Conservation (phyloP, 2,888 invertebrate species). For the Synanthedon formicaeformis region DNA sequence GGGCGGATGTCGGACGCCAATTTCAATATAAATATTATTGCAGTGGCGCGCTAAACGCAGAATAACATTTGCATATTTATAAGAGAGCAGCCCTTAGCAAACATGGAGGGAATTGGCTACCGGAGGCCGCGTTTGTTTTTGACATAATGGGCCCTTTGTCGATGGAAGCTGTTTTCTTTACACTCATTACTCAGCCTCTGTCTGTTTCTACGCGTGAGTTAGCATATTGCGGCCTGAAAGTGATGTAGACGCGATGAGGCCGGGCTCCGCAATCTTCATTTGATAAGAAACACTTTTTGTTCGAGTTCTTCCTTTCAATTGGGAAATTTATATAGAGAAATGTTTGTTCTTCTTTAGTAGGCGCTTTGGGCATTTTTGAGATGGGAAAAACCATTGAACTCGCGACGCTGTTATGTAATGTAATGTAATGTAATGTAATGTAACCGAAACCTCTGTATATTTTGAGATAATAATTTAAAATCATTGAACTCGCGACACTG, state of each 20-base stretch:
- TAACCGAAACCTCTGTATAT: too few relatives aligned
- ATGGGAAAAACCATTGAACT: too few relatives aligned
- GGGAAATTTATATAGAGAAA: too few relatives aligned
- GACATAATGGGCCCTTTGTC: conserved; percentile 56
- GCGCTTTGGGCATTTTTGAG: too few relatives aligned
- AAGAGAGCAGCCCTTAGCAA: conserved; percentile 58
- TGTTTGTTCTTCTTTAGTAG: too few relatives aligned
- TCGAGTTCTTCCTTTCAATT: background rate
- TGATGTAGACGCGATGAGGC: conserved; percentile 8
- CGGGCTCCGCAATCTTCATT: background rate
- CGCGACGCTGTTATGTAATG: too few relatives aligned
- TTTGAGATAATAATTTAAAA: too few relatives aligned
- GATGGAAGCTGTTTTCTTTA: conserved; percentile 37
- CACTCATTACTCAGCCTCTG: conserved; percentile 34
- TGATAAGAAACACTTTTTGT: background rate
- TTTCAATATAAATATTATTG: conserved; percentile 67
- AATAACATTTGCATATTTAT: conserved; percentile 68
- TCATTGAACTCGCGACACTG: too few relatives aligned
- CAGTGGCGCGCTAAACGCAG: conserved; percentile 55
- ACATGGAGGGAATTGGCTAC: conserved; percentile 53
- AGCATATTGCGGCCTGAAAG: conserved; percentile 25
- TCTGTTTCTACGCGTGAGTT: conserved; percentile 27
- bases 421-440: too few relatives aligned
- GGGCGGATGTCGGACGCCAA: conserved; percentile 39
- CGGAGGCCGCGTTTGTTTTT: conserved; percentile 48